Conservation (phyloP, 2,113 vertebrate species). For the Lepisosteus oculatus region DNA sequence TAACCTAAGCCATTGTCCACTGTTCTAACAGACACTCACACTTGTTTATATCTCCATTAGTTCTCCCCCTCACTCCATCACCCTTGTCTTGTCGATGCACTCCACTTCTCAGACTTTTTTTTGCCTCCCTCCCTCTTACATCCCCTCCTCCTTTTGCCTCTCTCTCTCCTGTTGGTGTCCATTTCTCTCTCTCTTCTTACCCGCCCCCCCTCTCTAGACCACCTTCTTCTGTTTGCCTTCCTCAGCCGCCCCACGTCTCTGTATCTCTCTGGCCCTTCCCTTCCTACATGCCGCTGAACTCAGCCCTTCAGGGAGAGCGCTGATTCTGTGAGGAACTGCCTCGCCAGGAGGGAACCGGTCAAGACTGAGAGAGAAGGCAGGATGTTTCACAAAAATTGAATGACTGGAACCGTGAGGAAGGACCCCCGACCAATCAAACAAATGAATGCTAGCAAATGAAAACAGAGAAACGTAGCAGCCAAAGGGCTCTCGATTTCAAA, state of each 20-base stretch:
- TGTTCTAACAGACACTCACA: neutral
- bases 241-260: neutral
- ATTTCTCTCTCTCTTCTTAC: neutral
- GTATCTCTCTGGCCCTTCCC: neutral
- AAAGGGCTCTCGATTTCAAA: too few relatives aligned
- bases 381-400: too few relatives aligned
- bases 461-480: too few relatives aligned
- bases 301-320: neutral
- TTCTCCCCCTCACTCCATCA: neutral
- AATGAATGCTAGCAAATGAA: too few relatives aligned
- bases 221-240: neutral
- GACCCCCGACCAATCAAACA: too few relatives aligned
- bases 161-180: neutral
- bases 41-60: neutral
- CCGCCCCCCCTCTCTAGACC: neutral
- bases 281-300: neutral
- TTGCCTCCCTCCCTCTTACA: neutral
- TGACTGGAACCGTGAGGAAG: too few relatives aligned
- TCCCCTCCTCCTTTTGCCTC: neutral
- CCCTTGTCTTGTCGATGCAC: neutral
- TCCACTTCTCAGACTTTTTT: neutral
- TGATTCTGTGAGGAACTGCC: too few relatives aligned
- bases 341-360: too few relatives aligned
- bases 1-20: too few relatives aligned
- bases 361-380: too few relatives aligned